These are phyloP conservation scores for Empidonax traillii DNA, from an alignment of 2,113 vertebrate genomes.

Conservation along the genomic window DNA sequence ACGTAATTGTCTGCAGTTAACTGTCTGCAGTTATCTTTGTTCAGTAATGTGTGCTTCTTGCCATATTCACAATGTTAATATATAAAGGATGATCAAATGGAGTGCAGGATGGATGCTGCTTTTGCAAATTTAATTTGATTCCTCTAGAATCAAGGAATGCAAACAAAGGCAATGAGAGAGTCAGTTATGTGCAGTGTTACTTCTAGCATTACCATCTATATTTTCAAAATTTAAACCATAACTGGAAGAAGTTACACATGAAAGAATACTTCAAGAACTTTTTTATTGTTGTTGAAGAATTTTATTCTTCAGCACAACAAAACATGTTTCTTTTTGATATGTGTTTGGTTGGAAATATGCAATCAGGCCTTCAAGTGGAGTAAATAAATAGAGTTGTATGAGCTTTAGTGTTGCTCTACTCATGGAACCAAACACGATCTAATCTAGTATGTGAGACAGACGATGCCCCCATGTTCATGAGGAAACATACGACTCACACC, in stretches of 20 bases:
- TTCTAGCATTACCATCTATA: background rate
- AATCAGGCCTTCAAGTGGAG: background rate
- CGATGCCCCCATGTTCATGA: background rate
- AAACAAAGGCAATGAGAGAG: background rate
- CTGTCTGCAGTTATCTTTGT: background rate
- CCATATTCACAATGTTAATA: background rate
- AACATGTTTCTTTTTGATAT: background rate
- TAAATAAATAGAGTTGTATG: background rate
- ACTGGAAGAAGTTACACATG: background rate
- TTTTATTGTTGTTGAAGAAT: background rate
- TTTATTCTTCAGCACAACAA: background rate
- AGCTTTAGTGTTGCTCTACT: background rate
- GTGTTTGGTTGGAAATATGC: background rate
- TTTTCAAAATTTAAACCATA: background rate
- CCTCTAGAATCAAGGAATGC: background rate
- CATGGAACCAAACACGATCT: background rate
- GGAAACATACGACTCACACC: background rate
- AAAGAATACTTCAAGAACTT: background rate
- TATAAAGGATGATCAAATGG: background rate
- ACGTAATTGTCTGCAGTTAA: background rate
- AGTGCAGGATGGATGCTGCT: background rate
- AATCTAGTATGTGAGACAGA: background rate
- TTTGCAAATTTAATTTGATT: slow-evolving; percentile 9
- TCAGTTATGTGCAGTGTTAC: background rate
- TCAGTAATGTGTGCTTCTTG: background rate